phyloP scores from a whole-genome alignment of 2,113 vertebrate genomes.

The Brachyhypopomus occidentalis region DNA sequence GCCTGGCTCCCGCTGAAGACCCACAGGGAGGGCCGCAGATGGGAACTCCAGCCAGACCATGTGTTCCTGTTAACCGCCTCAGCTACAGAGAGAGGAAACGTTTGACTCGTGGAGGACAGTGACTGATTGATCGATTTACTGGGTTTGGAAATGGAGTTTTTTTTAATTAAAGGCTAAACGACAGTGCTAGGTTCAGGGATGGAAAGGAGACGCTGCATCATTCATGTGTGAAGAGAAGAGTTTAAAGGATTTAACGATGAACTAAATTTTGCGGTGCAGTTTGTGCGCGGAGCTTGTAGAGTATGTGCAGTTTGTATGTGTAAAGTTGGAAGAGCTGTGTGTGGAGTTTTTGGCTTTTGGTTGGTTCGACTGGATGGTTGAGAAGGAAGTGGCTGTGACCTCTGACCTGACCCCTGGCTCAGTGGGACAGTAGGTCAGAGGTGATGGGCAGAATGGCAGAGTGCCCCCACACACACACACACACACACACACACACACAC shows the following conservation, averaged over 20 bases:
- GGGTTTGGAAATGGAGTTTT: neutral
- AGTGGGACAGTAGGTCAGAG: constrained; percentile 76
- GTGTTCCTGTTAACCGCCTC: neutral
- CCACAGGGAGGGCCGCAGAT: neutral
- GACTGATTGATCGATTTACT: neutral
- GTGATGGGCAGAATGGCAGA: constrained; percentile 72
- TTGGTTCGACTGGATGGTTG: neutral
- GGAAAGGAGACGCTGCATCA: neutral
- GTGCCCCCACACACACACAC: constrained; percentile 59
- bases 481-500: constrained; percentile 53
- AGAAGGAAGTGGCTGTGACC: constrained; percentile 31
- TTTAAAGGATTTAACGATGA: neutral
- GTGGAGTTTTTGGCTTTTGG: neutral
- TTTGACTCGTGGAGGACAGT: neutral
- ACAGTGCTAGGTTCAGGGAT: neutral
- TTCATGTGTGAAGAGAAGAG: neutral
- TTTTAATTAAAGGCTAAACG: neutral
- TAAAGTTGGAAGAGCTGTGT: neutral
- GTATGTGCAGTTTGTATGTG: neutral
- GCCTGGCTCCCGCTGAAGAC: neutral
- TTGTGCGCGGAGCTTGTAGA: neutral
- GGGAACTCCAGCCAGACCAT: neutral
- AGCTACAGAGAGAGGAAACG: neutral
- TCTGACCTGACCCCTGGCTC: constrained; percentile 73
- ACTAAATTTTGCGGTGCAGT: neutral